Evolutionary conservation across 1,140 invertebrate genomes (phyloP).

Genomic region (Zaprionus ornatus): DNA sequence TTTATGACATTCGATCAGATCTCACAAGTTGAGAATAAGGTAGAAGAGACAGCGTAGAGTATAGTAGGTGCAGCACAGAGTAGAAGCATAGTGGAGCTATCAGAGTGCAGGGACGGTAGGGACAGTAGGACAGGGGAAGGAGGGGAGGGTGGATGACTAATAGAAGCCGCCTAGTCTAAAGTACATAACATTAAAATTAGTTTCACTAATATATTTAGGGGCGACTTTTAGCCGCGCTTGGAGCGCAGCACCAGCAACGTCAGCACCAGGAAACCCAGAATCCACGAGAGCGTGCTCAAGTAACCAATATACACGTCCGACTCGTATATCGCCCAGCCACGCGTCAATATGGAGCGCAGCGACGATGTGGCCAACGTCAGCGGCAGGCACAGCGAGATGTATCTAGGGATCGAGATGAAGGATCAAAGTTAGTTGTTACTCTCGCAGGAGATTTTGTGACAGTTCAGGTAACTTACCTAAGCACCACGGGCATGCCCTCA

Average conservation of each 20-base stretch:
- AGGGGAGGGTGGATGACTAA: conserved; percentile 39
- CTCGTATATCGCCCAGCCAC: conserved; percentile 93
- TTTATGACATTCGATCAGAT: conserved; percentile 68
- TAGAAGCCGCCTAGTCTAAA: conserved; percentile 52
- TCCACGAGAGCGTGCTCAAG: conserved; percentile 94
- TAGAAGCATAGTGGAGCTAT: conserved; percentile 28
- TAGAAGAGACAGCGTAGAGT: neutral
- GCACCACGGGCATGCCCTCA: conserved; percentile 93
- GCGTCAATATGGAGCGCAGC: conserved; percentile 93
- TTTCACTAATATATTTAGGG: conserved; percentile 24
- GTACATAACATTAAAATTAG: conserved; percentile 54
- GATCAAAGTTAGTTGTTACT: neutral
- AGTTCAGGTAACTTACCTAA: conserved; percentile 84
- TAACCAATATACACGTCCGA: conserved; percentile 95
- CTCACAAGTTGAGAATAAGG: neutral
- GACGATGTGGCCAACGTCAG: conserved; percentile 96
- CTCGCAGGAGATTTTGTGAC: neutral
- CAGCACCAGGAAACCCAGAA: conserved; percentile 92
- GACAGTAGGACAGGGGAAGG: neutral
- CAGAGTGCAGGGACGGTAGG: neutral
- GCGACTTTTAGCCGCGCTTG: conserved; percentile 87
- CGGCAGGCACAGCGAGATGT: conserved; percentile 93
- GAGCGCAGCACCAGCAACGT: conserved; percentile 91
- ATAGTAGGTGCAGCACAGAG: conserved; percentile 11
- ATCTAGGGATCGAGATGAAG: conserved; percentile 68